Evolutionary conservation across 2,888 invertebrate species (phyloP).

Genomic region (Nudaria mundana): DNA sequence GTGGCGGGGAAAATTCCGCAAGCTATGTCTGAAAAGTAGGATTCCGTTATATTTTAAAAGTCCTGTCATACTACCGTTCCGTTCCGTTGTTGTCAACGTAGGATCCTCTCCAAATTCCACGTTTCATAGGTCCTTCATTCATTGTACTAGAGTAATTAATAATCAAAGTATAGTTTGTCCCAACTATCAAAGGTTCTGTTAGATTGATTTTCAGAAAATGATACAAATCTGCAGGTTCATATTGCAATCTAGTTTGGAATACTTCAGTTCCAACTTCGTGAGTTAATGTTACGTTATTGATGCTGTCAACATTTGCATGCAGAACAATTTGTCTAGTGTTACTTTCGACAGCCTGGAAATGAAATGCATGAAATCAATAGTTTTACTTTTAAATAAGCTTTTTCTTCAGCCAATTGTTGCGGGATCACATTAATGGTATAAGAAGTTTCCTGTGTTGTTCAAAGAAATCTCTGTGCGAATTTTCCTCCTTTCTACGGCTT

Average conservation of each 20-base stretch:
- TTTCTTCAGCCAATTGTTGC: too few species aligned
- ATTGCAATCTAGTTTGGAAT: conserved; percentile 20
- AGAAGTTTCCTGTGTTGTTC: too few species aligned
- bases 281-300: conserved; percentile 40
- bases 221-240: conserved; percentile 53
- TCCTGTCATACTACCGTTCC: conserved; percentile 46
- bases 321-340: conserved; percentile 63
- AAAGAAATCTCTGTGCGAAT: too few species aligned
- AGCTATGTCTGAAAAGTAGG: neutral
- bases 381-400: too few species aligned
- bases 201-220: conserved; percentile 68
- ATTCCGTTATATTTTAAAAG: neutral
- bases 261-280: conserved; percentile 27
- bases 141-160: conserved; percentile 74
- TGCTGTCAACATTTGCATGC: conserved; percentile 70
- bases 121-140: conserved; percentile 73
- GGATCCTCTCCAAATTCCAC: conserved; percentile 72
- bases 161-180: conserved; percentile 58
- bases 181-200: conserved; percentile 36
- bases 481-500: too few species aligned
- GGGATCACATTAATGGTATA: too few species aligned
- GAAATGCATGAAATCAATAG: too few species aligned
- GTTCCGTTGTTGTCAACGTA: conserved; percentile 54
- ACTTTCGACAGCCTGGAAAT: conserved; percentile 51
- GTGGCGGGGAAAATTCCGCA: too few species aligned